Conservation (phyloP, 2,888 invertebrate species). For the Steinernema scapterisci region DNA sequence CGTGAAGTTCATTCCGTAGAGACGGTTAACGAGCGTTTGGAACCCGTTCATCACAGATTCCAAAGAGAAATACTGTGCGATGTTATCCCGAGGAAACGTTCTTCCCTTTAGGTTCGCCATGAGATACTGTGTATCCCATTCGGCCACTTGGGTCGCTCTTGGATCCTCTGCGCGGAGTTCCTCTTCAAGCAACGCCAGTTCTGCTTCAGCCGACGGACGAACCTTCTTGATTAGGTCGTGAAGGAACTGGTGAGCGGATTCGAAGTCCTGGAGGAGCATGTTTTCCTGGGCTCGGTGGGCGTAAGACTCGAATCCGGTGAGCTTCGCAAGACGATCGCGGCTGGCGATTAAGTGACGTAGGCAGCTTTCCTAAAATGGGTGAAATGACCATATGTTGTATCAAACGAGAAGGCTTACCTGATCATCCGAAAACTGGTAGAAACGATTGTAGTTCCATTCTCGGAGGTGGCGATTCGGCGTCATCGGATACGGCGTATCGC, state of each 20-base stretch:
- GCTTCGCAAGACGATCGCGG: constrained; percentile 80
- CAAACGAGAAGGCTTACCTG: constrained; percentile 41
- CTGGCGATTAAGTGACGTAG: constrained; percentile 78
- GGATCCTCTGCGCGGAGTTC: constrained; percentile 45
- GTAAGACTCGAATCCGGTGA: constrained; percentile 87
- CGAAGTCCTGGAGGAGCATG: constrained; percentile 73
- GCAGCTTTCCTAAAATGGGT: constrained; percentile 73
- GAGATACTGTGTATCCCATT: constrained; percentile 54
- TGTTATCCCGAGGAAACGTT: not conserved
- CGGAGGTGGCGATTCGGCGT: constrained; percentile 48
- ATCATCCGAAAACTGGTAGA: constrained; percentile 52
- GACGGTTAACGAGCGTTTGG: constrained; percentile 77
- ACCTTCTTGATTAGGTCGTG: constrained; percentile 52
- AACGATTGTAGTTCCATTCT: constrained; percentile 51
- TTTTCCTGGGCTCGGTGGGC: constrained; percentile 86
- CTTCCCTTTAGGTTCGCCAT: constrained; percentile 46
- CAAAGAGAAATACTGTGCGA: constrained; percentile 13
- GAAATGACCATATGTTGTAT: not conserved
- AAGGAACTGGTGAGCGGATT: constrained; percentile 55
- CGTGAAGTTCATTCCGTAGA: constrained; percentile 52
- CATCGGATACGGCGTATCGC: constrained; percentile 47
- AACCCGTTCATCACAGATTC: constrained; percentile 89
- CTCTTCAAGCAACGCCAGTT: constrained; percentile 54
- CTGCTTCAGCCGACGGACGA: constrained; percentile 49
- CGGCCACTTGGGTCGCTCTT: constrained; percentile 41